Evolutionary conservation across 2,888 invertebrate genomes (phyloP), one percentile per base, ranked within the genome.

Genomic region (Hyposoter dolosus): DNA sequence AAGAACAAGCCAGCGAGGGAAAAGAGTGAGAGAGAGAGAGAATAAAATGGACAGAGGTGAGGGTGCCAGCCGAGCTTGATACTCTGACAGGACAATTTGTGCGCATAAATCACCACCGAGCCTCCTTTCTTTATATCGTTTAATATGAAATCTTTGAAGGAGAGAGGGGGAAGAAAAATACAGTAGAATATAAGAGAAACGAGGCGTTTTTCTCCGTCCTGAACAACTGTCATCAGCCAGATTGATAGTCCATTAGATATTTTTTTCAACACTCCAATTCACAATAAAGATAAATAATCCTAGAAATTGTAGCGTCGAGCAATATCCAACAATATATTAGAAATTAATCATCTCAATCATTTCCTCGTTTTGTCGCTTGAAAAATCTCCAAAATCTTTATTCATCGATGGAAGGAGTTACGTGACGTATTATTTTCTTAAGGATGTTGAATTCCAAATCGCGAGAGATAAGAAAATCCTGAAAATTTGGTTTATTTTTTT

Each of bases 41-140:
- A 87, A 88, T 87, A 86, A 81, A 82, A 86, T 88, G 89, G 90
- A 75, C 69, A 74, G 68, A 84, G 80, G 69, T 76, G 47, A 74
- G 76, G 50, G 76, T 69, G 71, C 77, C 68, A 40, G 75, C 68
- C 60, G 45, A 77, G 81, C 82, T 78, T 80, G 79, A 75, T 80
- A 84, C 84, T 69, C 60, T 91, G 93, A 93, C 93, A 92, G 92
- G 90, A 93, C 92, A 93, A 93, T 93, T 93, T 93, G 93, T 90
- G 92, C 93, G 90, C 93, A 93, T 93, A 93, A 93, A 93, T 93
- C 93, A 93, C 91, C 93, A 93, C 91, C 85, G 83, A 71, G 82
- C 60, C 90, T 89, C 90, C 90, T 92, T 93, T 93, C 93, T 93
- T 93, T 92, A 92, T 93, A 92, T 93, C 93, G 90, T 90, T 93